Percentiles rank a stretch among this genome's conserved stretches.
These are phyloP conservation scores for Corydoras maculifer DNA, from an alignment of 2,113 vertebrate species.

Conservation along the genomic window DNA sequence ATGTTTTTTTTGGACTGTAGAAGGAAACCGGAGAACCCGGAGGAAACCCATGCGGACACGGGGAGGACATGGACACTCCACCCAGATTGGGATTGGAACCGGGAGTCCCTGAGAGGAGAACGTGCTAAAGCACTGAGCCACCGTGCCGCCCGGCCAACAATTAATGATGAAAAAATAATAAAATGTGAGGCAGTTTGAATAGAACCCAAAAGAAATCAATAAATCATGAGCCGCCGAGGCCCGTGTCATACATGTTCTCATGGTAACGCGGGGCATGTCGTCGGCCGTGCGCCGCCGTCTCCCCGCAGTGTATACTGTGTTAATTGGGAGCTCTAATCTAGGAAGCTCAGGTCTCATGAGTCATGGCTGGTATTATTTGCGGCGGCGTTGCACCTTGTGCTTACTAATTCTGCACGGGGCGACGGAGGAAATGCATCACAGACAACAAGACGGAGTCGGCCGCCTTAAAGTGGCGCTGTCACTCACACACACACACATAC, in stretches of 20 bases:
- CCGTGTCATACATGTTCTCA: slow-evolving; percentile 26
- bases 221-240: slow-evolving; percentile 16
- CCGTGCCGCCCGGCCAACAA: too few species aligned
- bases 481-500: slow-evolving; percentile 21
- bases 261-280: slow-evolving; percentile 24
- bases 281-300: slow-evolving; percentile 2
- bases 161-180: not conserved
- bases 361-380: slow-evolving; percentile 40
- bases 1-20: too few species aligned
- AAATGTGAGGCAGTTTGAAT: not conserved
- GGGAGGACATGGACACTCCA: too few species aligned
- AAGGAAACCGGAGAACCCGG: too few species aligned
- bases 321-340: slow-evolving; percentile 48
- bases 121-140: too few species aligned
- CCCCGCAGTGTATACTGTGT: slow-evolving; percentile 33
- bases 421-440: slow-evolving; percentile 29
- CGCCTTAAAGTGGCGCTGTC: slow-evolving; percentile 44
- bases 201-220: not conserved
- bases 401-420: slow-evolving; percentile 41
- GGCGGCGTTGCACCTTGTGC: slow-evolving; percentile 25
- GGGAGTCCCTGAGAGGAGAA: too few species aligned
- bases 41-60: too few species aligned
- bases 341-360: slow-evolving; percentile 32
- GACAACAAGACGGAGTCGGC: slow-evolving; percentile 28
- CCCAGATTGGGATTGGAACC: too few species aligned